Evolutionary conservation across 2,113 vertebrate genomes (phyloP).

Genomic region (Saccopteryx bilineata): DNA sequence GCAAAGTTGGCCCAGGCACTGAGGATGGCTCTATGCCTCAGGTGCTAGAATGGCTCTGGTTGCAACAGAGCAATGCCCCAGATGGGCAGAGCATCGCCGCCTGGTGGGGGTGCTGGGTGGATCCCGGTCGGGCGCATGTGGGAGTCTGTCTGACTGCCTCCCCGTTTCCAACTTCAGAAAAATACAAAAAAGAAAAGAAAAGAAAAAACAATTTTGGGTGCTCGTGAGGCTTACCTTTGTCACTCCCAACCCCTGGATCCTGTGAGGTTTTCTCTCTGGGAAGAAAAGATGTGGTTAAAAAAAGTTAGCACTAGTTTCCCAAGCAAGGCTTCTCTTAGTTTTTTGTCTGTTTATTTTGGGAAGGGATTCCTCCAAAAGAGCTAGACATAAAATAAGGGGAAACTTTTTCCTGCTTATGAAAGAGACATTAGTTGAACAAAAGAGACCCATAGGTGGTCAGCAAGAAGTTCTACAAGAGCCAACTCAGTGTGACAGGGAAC

Average conservation of each 20-base stretch:
- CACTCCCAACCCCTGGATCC: neutral
- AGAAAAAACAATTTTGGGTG: neutral
- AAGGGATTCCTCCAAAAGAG: neutral
- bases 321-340: neutral
- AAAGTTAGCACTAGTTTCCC: neutral
- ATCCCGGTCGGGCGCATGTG: too few relatives aligned
- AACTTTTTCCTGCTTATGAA: neutral
- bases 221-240: neutral
- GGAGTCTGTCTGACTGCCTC: too few relatives aligned
- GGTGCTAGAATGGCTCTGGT: too few relatives aligned
- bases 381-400: neutral
- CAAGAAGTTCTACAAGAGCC: neutral
- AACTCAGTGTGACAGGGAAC: neutral
- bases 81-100: too few relatives aligned
- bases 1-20: too few relatives aligned
- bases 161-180: too few relatives aligned
- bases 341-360: neutral
- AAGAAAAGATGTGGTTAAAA: neutral
- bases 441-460: neutral
- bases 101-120: too few relatives aligned
- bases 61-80: too few relatives aligned
- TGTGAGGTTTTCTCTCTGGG: neutral
- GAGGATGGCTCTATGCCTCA: too few relatives aligned
- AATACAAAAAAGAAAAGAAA: too few relatives aligned
- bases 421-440: neutral